phyloP scores from a whole-genome alignment of 2,113 vertebrate genomes.

The Anoplopoma fimbria region DNA sequence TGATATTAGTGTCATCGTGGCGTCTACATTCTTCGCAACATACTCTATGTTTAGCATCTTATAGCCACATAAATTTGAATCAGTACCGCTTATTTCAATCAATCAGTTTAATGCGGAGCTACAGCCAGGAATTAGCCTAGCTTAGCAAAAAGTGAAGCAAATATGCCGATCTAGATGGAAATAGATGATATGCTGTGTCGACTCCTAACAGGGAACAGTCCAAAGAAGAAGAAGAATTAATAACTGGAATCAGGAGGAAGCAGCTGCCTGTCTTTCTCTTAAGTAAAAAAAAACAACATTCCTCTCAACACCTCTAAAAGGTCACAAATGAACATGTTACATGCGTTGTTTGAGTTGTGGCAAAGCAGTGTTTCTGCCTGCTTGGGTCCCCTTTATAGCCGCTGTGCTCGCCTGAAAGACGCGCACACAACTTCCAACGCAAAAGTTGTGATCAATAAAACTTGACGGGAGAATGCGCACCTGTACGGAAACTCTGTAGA shows the following conservation, averaged over 20 bases:
- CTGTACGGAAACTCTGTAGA: neutral
- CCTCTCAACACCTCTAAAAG: neutral
- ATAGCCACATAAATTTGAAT: neutral
- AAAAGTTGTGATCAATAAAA: neutral
- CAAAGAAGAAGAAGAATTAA: too few relatives aligned
- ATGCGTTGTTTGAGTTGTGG: neutral
- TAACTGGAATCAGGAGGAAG: too few relatives aligned
- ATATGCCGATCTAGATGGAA: neutral
- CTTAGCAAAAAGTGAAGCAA: neutral
- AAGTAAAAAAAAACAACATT: neutral
- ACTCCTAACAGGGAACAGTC: too few relatives aligned
- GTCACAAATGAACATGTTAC: neutral
- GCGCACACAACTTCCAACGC: neutral
- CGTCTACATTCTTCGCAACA: neutral
- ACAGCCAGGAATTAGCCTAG: neutral
- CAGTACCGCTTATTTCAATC: neutral
- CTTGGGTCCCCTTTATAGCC: neutral
- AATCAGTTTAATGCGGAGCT: neutral
- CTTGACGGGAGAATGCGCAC: neutral
- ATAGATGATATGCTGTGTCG: too few relatives aligned
- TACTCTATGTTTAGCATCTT: neutral
- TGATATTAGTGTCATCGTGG: neutral
- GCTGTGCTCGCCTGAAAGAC: neutral
- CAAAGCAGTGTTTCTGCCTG: too few relatives aligned
- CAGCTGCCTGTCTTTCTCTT: neutral